A percentile compares a stretch with the other conserved stretches of the same genome.
phyloP scores from a whole-genome alignment of 23 tunicate genomes.

The Styela plicata region DNA sequence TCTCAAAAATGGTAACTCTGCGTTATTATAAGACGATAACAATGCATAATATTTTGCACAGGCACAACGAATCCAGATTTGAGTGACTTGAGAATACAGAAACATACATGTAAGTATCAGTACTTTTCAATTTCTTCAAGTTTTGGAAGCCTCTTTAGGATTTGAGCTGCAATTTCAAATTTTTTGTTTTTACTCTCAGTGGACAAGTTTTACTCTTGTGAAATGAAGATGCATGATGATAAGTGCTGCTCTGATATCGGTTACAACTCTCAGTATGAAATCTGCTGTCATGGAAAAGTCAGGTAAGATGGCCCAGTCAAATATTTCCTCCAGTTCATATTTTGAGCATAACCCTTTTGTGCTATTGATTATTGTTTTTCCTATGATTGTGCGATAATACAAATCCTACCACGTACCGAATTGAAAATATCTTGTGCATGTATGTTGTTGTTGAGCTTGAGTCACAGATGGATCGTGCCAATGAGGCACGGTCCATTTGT shows the following conservation, averaged over 20 bases:
- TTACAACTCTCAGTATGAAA: slow-evolving; percentile 64
- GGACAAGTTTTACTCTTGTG: slow-evolving; percentile 56
- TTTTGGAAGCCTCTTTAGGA: not conserved
- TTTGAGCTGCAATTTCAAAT: no score
- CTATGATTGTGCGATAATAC: no score
- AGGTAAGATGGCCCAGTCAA: slow-evolving; percentile 21
- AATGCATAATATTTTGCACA: slow-evolving; percentile 7
- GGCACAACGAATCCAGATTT: slow-evolving; percentile 54
- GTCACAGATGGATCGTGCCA: no score
- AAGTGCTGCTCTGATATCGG: slow-evolving; percentile 69
- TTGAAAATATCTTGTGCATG: no score
- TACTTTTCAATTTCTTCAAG: not conserved
- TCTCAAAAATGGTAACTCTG: no score
- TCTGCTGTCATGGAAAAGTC: slow-evolving; percentile 55
- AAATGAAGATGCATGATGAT: slow-evolving; percentile 55
- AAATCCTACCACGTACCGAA: no score
- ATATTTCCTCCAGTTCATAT: not conserved
- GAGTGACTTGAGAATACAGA: slow-evolving; percentile 33
- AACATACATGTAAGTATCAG: slow-evolving; percentile 53
- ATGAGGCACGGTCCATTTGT: no score
- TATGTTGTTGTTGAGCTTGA: no score
- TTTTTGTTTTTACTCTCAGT: not conserved
- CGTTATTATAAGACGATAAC: no score
- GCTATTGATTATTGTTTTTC: no score
- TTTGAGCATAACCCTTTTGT: not conserved